Percentiles rank a stretch among this genome's conserved stretches.
phyloP scores from a whole-genome alignment of 2,888 invertebrate genomes.

The Formica aserva region DNA sequence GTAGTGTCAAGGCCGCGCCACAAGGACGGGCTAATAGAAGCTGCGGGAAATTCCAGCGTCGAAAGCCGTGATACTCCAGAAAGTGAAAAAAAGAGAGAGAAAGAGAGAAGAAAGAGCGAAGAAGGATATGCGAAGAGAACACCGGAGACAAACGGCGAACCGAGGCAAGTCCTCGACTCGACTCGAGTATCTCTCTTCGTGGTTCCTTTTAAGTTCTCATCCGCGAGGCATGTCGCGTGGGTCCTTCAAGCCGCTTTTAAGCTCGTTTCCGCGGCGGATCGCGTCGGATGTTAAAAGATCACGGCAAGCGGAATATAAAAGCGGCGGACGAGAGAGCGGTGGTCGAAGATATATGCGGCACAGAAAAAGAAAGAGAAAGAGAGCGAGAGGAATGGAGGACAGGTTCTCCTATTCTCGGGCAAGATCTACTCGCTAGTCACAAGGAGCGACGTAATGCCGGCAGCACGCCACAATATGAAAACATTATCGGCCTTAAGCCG shows the following conservation, averaged over 20 bases:
- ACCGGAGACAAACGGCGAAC: conserved; percentile 79
- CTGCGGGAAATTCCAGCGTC: conserved; percentile 39
- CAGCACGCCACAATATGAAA: conserved; percentile 83
- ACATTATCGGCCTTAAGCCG: conserved; percentile 84
- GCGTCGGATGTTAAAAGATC: conserved; percentile 61
- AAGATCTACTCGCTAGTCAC: conserved; percentile 45
- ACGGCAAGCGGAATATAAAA: conserved; percentile 55
- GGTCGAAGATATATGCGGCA: conserved; percentile 8
- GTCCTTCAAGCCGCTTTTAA: conserved; percentile 78
- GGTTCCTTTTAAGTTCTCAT: conserved; percentile 83
- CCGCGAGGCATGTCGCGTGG: conserved; percentile 68
- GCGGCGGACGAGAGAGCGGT: background rate
- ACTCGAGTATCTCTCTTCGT: conserved; percentile 80
- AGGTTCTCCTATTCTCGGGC: conserved; percentile 36
- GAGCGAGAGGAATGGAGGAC: background rate
- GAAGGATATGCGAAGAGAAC: conserved; percentile 41
- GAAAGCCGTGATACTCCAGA: conserved; percentile 57
- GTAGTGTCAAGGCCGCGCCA: conserved; percentile 48
- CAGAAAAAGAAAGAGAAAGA: background rate
- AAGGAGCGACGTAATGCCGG: conserved; percentile 68
- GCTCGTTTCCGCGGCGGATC: conserved; percentile 72
- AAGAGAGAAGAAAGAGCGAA: conserved; percentile 31
- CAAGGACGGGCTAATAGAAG: conserved; percentile 35
- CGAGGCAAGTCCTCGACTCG: conserved; percentile 80
- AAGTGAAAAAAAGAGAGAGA: conserved; percentile 50